Base-by-base conservation (phyloP, 2,797 vertebrate species). In the Mastacembelus armatus region DNA sequence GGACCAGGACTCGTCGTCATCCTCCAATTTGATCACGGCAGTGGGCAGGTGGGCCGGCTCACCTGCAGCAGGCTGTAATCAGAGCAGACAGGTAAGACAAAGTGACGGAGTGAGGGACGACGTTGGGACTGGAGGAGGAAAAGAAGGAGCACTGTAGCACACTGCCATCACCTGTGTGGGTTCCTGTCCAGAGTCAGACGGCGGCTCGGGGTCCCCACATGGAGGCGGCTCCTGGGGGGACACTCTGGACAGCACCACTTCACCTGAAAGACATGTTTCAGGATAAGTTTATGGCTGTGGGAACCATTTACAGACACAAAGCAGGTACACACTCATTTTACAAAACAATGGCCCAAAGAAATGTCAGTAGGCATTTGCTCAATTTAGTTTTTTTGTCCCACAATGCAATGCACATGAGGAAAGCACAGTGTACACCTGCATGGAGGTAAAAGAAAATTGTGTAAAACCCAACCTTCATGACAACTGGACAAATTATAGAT, bases 21-120 rank as follows among this genome's bases (percentile, higher is more conserved):
- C 81, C 73, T 92, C 91, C 80, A 86, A 70, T 39, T 92, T 92
- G 78, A 92, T 88, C 18, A 79, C 66, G 0, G 57, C 26, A 0
- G 18, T 2, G 10, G 68, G 36, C 47, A 45, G 38, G 7, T 18
- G 15, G 27, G 8, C 4, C 0, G 59, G 10, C 8, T 62, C 62
- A 0, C 5, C 78, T 22, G 43, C 55, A 11, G 65, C n/a, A 1
- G 70, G 43, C 87, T 87, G 77, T 0, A 11, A 0, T 16, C 39
- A 57, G 43, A 69, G 21, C 32, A 40, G 9, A 29, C n/a, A 62
- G 6, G 42, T n/a, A 35, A 2, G 5, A 7, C 55, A 2, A 16
- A 2, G n/a, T n/a, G 7, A 33, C 22, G 0, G 8, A n/a, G 1
- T 1, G 40, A 35, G n/a, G 16, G 15, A 10, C 24, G 1, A 4